These are phyloP conservation scores for Lasioglossum malachurum DNA, from an alignment of 2,888 invertebrate species.

Conservation along the genomic window DNA sequence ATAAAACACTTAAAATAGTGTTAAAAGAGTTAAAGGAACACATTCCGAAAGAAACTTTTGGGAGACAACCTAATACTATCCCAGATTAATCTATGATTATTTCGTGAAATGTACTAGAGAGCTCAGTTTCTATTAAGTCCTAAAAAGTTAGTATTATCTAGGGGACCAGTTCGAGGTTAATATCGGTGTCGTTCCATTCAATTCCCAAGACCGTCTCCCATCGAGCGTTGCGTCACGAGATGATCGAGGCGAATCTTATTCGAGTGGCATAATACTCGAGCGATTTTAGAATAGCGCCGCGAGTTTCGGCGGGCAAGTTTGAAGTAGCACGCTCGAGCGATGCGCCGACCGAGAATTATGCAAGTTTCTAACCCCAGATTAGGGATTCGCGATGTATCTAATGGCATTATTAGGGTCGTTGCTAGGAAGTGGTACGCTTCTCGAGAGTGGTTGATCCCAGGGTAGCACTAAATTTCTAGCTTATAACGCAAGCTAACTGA, in stretches of 20 bases:
- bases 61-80: not conserved
- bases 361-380: slow-evolving; percentile 78
- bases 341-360: slow-evolving; percentile 71
- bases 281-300: slow-evolving; percentile 54
- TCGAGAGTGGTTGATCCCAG: slow-evolving; percentile 79
- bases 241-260: slow-evolving; percentile 30
- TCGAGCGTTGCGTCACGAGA: not conserved
- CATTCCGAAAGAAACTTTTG: too few species aligned
- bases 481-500: slow-evolving; percentile 80
- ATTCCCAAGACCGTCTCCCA: not conserved
- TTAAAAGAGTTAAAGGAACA: too few species aligned
- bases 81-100: too few species aligned
- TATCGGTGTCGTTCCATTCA: not conserved
- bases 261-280: slow-evolving; percentile 43
- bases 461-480: slow-evolving; percentile 80
- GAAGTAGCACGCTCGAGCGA: slow-evolving; percentile 64
- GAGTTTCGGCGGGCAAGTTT: slow-evolving; percentile 64
- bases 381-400: slow-evolving; percentile 81
- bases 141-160: not conserved
- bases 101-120: too few species aligned
- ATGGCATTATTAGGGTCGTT: slow-evolving; percentile 82
- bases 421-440: slow-evolving; percentile 77
- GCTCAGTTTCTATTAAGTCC: not conserved
- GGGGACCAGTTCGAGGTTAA: not conserved
- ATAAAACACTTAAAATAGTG: too few species aligned